phyloP scores from a whole-genome alignment of 2,797 vertebrate genomes.

The Petrocephalus sullivani region DNA sequence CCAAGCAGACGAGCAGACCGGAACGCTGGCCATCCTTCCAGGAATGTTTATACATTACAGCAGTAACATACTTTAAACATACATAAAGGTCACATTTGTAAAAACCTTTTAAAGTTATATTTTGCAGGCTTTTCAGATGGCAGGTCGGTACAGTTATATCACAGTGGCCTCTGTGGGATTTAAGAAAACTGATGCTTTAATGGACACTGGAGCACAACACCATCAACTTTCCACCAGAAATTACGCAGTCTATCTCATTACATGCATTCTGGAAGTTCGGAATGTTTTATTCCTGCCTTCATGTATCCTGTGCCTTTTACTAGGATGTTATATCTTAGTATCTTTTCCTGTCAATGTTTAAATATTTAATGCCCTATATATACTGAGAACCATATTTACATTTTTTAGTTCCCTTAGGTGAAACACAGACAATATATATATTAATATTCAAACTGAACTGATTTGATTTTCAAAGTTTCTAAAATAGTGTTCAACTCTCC shows the following conservation, averaged over 20 bases:
- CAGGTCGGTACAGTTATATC: neutral
- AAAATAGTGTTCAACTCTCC: neutral
- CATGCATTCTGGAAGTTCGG: neutral
- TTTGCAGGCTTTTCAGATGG: neutral
- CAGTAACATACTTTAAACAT: slow-evolving; percentile 8
- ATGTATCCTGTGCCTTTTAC: neutral
- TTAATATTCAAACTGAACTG: neutral
- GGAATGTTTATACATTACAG: slow-evolving; percentile 3
- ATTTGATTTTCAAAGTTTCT: neutral
- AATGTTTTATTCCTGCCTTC: neutral
- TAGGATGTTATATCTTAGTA: neutral
- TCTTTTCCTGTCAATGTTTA: neutral
- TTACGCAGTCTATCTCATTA: neutral
- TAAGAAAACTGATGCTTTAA: neutral
- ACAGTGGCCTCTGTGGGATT: neutral
- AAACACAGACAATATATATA: neutral
- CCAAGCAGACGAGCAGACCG: neutral
- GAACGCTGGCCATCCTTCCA: neutral
- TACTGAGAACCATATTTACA: neutral
- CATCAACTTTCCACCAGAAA: neutral
- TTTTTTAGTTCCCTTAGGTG: neutral
- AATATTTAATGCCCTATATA: neutral
- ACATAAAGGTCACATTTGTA: neutral
- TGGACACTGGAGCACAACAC: neutral
- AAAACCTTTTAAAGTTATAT: neutral